These are phyloP conservation scores for Agrotis clavis DNA, from an alignment of 2,888 invertebrate genomes.

Conservation along the genomic window DNA sequence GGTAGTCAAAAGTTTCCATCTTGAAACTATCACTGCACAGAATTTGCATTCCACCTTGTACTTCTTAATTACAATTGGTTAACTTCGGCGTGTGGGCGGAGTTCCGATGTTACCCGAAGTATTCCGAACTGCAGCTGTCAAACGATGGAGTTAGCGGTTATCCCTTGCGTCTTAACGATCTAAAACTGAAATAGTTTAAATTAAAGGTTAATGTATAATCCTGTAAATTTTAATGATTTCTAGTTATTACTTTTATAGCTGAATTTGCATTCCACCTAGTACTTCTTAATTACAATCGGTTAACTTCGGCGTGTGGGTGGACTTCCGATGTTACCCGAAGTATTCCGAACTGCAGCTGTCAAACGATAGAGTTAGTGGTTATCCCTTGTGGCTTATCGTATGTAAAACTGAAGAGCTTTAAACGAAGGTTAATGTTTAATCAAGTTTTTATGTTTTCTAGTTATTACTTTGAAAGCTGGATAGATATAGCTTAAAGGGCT, in stretches of 20 bases:
- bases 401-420: too few species aligned
- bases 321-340: too few species aligned
- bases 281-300: too few species aligned
- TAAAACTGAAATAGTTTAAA: constrained; percentile 33
- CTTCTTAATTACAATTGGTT: constrained; percentile 75
- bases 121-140: constrained; percentile 30
- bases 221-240: constrained; percentile 35
- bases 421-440: constrained; percentile 26
- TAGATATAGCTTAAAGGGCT: constrained; percentile 1
- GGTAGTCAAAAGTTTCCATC: constrained; percentile 62
- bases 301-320: too few species aligned
- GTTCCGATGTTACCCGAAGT: constrained; percentile 36
- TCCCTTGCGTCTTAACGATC: constrained; percentile 35
- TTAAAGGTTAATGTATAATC: constrained; percentile 22
- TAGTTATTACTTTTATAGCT: constrained; percentile 36
- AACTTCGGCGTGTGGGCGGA: constrained; percentile 66
- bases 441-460: too few species aligned
- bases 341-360: too few species aligned
- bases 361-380: too few species aligned
- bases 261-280: too few species aligned
- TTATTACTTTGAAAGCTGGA: constrained; percentile 29
- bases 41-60: constrained; percentile 73
- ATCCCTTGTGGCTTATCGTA: too few species aligned
- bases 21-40: constrained; percentile 45
- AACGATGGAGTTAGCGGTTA: constrained; percentile 8